Evolutionary conservation across 2,888 invertebrate genomes (phyloP), one percentile per base, ranked within the genome.

Genomic region (Trichopoda pennipes): DNA sequence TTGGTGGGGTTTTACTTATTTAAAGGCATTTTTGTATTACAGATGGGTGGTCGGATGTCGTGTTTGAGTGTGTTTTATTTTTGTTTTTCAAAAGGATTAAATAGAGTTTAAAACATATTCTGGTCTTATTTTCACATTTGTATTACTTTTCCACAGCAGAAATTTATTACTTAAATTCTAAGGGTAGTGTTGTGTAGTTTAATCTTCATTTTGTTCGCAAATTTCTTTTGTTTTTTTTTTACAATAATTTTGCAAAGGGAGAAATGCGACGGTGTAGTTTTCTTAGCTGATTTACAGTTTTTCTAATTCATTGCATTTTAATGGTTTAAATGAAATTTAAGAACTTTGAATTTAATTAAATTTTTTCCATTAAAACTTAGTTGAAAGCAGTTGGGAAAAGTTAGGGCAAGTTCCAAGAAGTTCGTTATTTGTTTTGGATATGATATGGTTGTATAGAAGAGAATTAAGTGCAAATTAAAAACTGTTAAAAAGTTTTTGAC

Each of bases 281-380:
- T 80, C 73, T 78, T 80, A 74, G 83, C 73, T 78, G 75, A 81
- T 76, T 85, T 85, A 84, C 81, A 80, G 73, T 85, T 85, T 82
- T 84, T 85, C 85, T 85, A 84, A 84, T 84, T 86, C 86, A 86
- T 81, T 86, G 86, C 84, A 81, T 83, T 85, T 85, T 85, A 85
- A 86, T 86, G 86, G 84, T 80, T 85, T 85, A 84, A 87, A 81
- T 85, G 85, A 86, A 86, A 86, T 83, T 84, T 84, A 81, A 85
- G 85, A 81, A 72, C 51, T 82, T 21, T 28, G 51, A 61, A 32
- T 75, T 70, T 78, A 66, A 75, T 82, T 72, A 82, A 66, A 28
- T 77, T 28, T 42, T 70, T n/a, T 35, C 1, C n/a, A 3, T 19
- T 32, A 55, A 38, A 47, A 44, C 28, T 42, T 53, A 53, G 9